These are phyloP conservation scores for Nothobranchius kuhntae DNA, from an alignment of 2,113 vertebrate genomes.

Conservation along the genomic window DNA sequence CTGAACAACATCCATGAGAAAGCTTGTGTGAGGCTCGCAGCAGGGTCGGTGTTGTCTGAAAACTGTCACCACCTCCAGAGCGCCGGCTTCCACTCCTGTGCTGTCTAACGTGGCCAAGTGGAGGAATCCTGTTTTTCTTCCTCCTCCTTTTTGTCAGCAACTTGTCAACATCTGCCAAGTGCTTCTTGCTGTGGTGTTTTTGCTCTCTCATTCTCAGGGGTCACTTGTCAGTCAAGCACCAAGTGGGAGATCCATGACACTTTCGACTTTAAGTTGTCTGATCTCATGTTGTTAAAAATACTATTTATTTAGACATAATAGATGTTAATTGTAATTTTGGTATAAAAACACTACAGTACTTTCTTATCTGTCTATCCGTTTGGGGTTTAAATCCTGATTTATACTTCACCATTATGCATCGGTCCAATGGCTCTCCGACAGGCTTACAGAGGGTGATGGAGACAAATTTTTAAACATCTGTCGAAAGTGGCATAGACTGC, in stretches of 20 bases:
- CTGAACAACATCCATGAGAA: conserved; percentile 9
- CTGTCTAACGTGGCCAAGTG: background rate
- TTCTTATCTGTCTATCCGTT: too few species aligned
- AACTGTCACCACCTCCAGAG: conserved; percentile 23
- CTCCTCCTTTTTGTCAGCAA: conserved; percentile 28
- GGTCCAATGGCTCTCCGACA: too few species aligned
- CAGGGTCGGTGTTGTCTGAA: conserved; percentile 17
- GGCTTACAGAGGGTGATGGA: too few species aligned
- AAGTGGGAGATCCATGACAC: conserved; percentile 23
- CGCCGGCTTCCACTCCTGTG: conserved; percentile 5
- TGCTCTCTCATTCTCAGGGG: conserved; percentile 44
- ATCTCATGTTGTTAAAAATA: background rate
- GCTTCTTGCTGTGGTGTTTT: conserved; percentile 46
- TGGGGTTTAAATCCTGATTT: too few species aligned
- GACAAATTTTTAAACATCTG: too few species aligned
- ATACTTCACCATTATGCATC: too few species aligned
- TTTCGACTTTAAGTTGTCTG: background rate
- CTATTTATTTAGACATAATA: too few species aligned
- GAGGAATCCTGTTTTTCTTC: conserved; percentile 26
- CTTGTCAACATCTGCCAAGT: conserved; percentile 50
- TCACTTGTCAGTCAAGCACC: conserved; percentile 46
- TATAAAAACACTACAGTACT: too few species aligned
- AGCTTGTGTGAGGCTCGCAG: background rate
- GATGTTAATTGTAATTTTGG: too few species aligned
- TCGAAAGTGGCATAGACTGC: too few species aligned